Evolutionary conservation across 1,140 invertebrate species (phyloP), one percentile per base, ranked within the genome.

Genomic region (Pteromalus puparum): DNA sequence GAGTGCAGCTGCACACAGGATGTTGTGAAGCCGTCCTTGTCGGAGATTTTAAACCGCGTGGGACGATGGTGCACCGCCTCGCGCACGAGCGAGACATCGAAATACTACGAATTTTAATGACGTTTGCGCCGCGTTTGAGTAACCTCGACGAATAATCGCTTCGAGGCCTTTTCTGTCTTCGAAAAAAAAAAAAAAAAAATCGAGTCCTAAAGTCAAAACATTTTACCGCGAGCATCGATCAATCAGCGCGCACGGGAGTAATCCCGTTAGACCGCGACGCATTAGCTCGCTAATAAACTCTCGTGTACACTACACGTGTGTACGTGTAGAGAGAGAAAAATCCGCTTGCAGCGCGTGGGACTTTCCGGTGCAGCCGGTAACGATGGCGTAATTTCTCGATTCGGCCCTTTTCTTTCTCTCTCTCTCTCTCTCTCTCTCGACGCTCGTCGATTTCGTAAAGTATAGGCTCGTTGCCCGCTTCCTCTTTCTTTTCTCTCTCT

Each of bases 11-110:
- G 26, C 21, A 70, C 7, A 26, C 61, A 79, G 74, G 73, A 83
- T 83, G 82, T 84, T 84, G 68, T 79, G 46, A 81, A 82, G 75
- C 82, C 70, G 84, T 73, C 84, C 81, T 85, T 84, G 83, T 81
- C 72, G 72, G 65, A 65, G 61, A 82, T 82, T 84, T 77, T 75
- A 70, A 26, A n/a, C 70, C 34, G 80, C 80, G 76, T 77, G 79
- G 70, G 21, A 74, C 68, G 34, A 79, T 3, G 24, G 21, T 68
- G 65, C 65, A 34, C 7, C 65, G n/a, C n/a, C n/a, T n/a, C n/a
- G n/a, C n/a, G n/a, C n/a, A n/a, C n/a, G n/a, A n/a, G n/a, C n/a
- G 21, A 68, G 21, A 1, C 21, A 7, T 68, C 65, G 61, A 68
- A 26, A 38, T 24, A 53, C 61, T 77, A 65, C 34, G 53, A 65